Percentiles rank a stretch among this genome's conserved stretches.
Conservation (phyloP, 2,113 vertebrate species). For the Gobiocypris rarus region DNA sequence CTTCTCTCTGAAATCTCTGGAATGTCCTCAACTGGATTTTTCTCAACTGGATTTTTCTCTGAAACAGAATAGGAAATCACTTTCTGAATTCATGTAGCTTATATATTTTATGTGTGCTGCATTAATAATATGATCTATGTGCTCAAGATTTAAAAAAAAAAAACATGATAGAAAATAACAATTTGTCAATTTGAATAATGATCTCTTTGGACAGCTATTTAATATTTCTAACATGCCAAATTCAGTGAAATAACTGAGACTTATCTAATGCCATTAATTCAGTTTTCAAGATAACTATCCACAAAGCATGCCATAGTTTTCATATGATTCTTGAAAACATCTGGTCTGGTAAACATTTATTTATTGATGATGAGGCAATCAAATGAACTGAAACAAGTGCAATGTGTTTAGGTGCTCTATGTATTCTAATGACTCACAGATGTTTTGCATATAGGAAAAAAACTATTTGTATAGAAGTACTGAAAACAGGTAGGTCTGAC, state of each 20-base stretch:
- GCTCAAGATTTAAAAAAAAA: background rate
- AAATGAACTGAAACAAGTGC: background rate
- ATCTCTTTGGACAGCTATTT: background rate
- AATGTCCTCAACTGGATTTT: too few species aligned
- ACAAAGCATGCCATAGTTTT: too few species aligned
- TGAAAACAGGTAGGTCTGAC: conserved; percentile 25
- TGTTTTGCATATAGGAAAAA: conserved; percentile 4
- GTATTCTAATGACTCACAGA: background rate
- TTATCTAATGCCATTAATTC: background rate
- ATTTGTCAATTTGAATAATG: background rate
- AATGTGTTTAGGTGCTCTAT: background rate
- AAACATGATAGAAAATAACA: background rate
- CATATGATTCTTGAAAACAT: background rate
- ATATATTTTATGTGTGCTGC: background rate
- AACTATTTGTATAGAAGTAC: background rate
- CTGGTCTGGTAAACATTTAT: background rate
- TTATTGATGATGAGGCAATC: background rate
- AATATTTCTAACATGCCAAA: background rate
- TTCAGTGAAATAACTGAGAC: background rate
- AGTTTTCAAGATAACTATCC: background rate
- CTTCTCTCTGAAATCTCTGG: background rate
- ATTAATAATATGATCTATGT: background rate
- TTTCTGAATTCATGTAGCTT: background rate
- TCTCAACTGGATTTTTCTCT: too few species aligned
- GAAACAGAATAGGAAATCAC: background rate